These are phyloP conservation scores for Chrysomela aeneicollis DNA, from an alignment of 2,888 invertebrate genomes.

Conservation along the genomic window DNA sequence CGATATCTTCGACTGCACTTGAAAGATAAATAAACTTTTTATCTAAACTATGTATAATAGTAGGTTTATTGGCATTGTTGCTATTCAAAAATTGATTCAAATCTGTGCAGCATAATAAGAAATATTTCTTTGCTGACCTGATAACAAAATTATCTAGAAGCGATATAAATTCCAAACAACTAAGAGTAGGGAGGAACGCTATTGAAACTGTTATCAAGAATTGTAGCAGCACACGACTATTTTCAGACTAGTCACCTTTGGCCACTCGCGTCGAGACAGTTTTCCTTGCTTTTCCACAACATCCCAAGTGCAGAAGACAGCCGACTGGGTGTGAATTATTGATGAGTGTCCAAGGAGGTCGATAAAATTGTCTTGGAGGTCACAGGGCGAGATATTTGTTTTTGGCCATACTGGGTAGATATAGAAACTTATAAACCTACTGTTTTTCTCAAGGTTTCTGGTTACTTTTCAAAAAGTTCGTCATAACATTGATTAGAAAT, in stretches of 20 bases:
- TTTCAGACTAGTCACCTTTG: neutral
- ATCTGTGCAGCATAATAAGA: too few species aligned
- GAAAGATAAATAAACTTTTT: too few species aligned
- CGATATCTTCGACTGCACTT: too few species aligned
- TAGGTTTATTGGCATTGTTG: neutral
- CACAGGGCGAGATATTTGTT: neutral
- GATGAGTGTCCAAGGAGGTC: neutral
- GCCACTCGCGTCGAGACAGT: neutral
- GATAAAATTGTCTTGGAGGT: neutral
- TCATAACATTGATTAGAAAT: too few species aligned
- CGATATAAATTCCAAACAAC: neutral
- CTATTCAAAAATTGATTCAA: too few species aligned
- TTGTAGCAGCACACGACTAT: neutral
- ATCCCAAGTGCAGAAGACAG: neutral
- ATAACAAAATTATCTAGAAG: neutral
- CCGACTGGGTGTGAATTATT: neutral
- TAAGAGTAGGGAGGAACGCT: neutral
- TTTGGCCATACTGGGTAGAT: neutral
- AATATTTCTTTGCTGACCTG: neutral
- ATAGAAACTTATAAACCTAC: neutral
- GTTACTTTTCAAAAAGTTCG: too few species aligned
- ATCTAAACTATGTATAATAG: too few species aligned
- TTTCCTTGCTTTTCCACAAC: neutral
- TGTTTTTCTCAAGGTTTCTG: too few species aligned
- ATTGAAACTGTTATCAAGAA: neutral